Base-by-base conservation (phyloP, 2,113 vertebrate species). In the Hypanus sabinus region DNA sequence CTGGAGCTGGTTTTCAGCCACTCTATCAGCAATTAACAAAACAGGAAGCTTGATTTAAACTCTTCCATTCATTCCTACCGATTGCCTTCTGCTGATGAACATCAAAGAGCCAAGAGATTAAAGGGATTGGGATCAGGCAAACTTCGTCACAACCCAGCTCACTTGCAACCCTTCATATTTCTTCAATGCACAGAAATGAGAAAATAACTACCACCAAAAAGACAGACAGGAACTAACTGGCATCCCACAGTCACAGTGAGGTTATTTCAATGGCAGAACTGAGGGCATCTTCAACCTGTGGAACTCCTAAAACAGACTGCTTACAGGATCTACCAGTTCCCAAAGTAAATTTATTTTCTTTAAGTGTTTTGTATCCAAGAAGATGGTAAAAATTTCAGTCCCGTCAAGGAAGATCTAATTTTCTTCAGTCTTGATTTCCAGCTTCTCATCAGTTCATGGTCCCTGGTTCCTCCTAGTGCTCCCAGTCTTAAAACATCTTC, bases 351-450 rank as follows among this genome's bases (percentile, higher is more conserved):
- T 65, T 65, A 46, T 46, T 65, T 65, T n/a, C 14, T 65, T 65
- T 14, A 9, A 46, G 0, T 46, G 46, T 46, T 3, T 46, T 46
- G 4, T 46, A 46, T 46, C 46, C 46, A 46, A 46, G 46, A 46
- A 46, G 46, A 46, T 46, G 46, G 46, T 46, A 46, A 46, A 46
- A 46, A 46, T 93, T 73, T 22, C 12, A 12, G 55, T 1, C 20
- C 55, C 33, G 12, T 46, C 20, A 9, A 55, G n/a, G 18, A 60
- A 3, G 55, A 11, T 65, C 8, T 65, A 3, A 46, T 46, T 3
- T 46, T 24, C 93, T 90, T 81, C 36, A 24, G 20, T 70, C 0
- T 38, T n/a, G 38, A 57, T 0, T 93, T n/a, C 76, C 0, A 0
- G 33, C 9, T 33, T 70, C 0, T 18, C 20, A 11, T 0, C 3